Evolutionary conservation across 2,888 invertebrate species (phyloP).

Genomic region (Limnephilus lunatus): DNA sequence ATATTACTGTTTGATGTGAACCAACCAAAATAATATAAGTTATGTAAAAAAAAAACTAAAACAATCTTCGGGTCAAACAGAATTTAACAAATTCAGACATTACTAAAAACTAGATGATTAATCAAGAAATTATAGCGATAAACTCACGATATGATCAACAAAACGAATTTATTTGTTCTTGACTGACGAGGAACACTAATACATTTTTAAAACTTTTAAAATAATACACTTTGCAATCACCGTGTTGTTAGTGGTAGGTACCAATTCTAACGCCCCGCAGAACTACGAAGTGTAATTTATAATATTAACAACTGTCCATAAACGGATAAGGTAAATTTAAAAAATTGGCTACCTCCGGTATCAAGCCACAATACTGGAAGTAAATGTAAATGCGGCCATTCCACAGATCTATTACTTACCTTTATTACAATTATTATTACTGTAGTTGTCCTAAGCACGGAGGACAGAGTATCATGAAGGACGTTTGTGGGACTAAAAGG

Average conservation of each 20-base stretch:
- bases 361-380: neutral
- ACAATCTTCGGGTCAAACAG: too few species aligned
- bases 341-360: neutral
- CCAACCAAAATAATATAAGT: too few species aligned
- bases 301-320: neutral
- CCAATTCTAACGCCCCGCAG: neutral
- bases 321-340: neutral
- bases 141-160: too few species aligned
- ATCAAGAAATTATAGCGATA: too few species aligned
- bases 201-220: neutral
- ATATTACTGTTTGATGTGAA: too few species aligned
- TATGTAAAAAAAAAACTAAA: too few species aligned
- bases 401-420: neutral
- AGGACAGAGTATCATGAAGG: neutral
- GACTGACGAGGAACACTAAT: neutral
- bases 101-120: too few species aligned
- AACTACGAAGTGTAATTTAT: neutral
- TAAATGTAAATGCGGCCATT: neutral
- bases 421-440: neutral
- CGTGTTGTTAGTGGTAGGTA: neutral
- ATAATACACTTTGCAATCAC: neutral
- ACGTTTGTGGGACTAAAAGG: neutral
- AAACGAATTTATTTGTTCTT: too few species aligned
- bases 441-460: neutral
- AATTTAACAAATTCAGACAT: too few species aligned